These are phyloP conservation scores for Lophura nycthemera DNA, from an alignment of 2,113 vertebrate species.

Conservation along the genomic window DNA sequence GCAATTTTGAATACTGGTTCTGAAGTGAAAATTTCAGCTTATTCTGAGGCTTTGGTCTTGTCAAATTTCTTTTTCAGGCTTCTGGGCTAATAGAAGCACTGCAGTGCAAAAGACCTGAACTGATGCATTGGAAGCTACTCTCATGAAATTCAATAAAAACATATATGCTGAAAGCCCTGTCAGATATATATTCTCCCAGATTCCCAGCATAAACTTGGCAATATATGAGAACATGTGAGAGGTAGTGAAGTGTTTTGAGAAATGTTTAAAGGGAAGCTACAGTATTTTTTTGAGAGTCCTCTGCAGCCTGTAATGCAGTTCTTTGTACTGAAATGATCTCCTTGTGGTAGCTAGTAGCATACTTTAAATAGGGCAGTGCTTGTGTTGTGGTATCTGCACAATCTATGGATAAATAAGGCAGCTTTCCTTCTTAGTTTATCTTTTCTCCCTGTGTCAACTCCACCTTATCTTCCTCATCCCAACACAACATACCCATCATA, in stretches of 20 bases:
- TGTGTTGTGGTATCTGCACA: background rate
- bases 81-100: background rate
- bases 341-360: background rate
- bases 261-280: background rate
- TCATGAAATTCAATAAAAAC: background rate
- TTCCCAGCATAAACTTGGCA: background rate
- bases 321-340: background rate
- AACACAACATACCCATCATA: slow-evolving; percentile 78
- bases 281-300: background rate
- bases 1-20: background rate
- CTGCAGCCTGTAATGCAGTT: background rate
- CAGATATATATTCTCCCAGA: background rate
- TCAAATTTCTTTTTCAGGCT: background rate
- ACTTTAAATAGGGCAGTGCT: background rate
- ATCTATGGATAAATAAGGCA: background rate
- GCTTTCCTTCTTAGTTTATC: background rate
- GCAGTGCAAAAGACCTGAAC: background rate
- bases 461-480: background rate
- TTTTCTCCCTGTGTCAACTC: background rate
- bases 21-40: background rate
- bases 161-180: background rate
- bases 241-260: background rate
- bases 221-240: background rate
- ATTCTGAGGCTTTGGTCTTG: background rate
- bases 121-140: background rate